phyloP scores from a whole-genome alignment of 1,140 invertebrate species.

The Drosophila simulans region DNA sequence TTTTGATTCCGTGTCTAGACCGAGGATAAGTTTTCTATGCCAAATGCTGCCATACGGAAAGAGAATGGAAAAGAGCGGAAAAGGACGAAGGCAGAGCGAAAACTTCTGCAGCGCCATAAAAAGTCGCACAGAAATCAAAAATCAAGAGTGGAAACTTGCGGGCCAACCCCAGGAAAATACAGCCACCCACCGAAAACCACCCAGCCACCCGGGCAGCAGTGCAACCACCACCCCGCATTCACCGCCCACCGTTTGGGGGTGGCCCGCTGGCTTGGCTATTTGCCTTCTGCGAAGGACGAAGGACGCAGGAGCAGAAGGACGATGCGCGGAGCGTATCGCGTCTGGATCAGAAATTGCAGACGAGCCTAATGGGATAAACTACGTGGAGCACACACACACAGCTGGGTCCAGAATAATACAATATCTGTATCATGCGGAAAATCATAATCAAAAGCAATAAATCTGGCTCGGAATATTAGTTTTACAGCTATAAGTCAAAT shows the following conservation, averaged over 20 bases:
- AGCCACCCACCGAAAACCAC: conserved; percentile 21
- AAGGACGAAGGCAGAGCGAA: conserved; percentile 37
- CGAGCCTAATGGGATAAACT: conserved; percentile 75
- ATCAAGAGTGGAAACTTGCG: conserved; percentile 63
- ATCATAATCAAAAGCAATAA: background rate
- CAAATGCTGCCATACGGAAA: conserved; percentile 30
- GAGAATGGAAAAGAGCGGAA: conserved; percentile 5
- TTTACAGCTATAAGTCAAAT: background rate
- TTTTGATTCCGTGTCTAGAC: conserved; percentile 52
- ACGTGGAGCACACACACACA: conserved; percentile 30
- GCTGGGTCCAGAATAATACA: conserved; percentile 7
- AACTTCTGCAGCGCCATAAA: conserved; percentile 63
- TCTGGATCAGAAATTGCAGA: conserved; percentile 63
- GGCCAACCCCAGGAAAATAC: conserved; percentile 43
- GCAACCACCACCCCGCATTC: conserved; percentile 19
- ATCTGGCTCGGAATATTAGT: background rate
- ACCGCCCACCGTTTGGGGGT: conserved; percentile 46
- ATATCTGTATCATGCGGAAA: background rate
- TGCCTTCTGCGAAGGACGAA: conserved; percentile 39
- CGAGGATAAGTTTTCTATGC: conserved; percentile 54
- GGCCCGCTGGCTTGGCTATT: conserved; percentile 54
- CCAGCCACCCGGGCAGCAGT: conserved; percentile 16
- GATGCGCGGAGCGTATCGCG: conserved; percentile 28
- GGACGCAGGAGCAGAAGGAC: conserved; percentile 9
- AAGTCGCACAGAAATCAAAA: conserved; percentile 73